Percentiles rank a stretch among this genome's conserved stretches.
Evolutionary conservation across 2,797 vertebrate species (phyloP).

Genomic region (Pagetopsis macropterus): DNA sequence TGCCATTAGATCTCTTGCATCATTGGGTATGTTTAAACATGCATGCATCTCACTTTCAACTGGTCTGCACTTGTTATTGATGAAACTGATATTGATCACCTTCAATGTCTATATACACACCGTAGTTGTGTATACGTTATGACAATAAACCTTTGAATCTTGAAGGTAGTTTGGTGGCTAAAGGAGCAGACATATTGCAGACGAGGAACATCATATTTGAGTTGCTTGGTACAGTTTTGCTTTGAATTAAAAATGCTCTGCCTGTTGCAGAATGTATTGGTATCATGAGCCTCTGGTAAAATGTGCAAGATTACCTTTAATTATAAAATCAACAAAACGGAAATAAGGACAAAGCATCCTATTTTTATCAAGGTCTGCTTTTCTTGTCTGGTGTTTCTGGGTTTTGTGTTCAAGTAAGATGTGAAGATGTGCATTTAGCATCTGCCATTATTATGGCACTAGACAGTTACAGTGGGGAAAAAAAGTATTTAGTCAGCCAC

Average conservation of each 20-base stretch:
- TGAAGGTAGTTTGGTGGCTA: slow-evolving; percentile 9
- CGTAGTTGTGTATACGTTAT: too few species aligned
- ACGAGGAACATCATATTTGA: not conserved
- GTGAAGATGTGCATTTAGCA: not conserved
- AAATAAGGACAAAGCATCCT: not conserved
- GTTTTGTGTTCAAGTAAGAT: not conserved
- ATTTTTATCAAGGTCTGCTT: too few species aligned
- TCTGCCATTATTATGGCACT: not conserved
- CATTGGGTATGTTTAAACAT: too few species aligned
- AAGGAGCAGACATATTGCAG: slow-evolving; percentile 3
- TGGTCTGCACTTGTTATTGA: too few species aligned
- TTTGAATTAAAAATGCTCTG: slow-evolving; percentile 21
- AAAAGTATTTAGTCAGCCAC: too few species aligned
- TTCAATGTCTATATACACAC: too few species aligned
- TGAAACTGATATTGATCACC: too few species aligned
- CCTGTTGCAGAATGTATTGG: slow-evolving; percentile 25
- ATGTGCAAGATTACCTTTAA: slow-evolving; percentile 16
- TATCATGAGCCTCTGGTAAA: slow-evolving; percentile 15
- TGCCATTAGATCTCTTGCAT: too few species aligned
- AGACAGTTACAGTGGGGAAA: not conserved
- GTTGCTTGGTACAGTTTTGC: slow-evolving; percentile 10
- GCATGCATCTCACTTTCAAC: too few species aligned
- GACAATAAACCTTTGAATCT: too few species aligned
- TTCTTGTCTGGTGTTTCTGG: too few species aligned
- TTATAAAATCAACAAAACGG: slow-evolving; percentile 29